A percentile compares a stretch with the other conserved stretches of the same genome.
phyloP scores from a whole-genome alignment of 2,113 vertebrate genomes.

The Myotis yumanensis region DNA sequence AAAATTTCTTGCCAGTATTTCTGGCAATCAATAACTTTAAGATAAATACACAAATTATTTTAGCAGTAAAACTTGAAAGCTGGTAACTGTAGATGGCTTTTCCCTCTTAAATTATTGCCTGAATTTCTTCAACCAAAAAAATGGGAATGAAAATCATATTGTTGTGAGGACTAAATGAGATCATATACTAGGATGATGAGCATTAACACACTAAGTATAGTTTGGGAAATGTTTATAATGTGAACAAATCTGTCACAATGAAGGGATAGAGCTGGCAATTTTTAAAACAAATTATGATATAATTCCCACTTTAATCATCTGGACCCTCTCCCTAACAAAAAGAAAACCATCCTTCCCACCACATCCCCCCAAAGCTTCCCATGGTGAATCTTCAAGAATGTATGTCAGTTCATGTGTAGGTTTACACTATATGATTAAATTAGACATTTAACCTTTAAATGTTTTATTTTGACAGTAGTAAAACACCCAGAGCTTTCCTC shows the following conservation, averaged over 20 bases:
- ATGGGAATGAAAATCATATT: not conserved
- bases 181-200: too few relatives aligned
- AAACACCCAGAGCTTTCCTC: conserved; percentile 1
- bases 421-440: not conserved
- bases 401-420: not conserved
- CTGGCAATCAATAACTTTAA: not conserved
- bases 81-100: not conserved
- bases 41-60: not conserved
- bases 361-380: not conserved
- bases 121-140: not conserved
- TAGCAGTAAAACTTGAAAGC: not conserved
- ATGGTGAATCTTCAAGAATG: not conserved
- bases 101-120: not conserved
- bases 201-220: not conserved
- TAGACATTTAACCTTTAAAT: not conserved
- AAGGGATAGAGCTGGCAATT: not conserved
- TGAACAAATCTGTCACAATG: not conserved
- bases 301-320: not conserved
- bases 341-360: not conserved
- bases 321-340: not conserved
- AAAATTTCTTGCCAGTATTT: not conserved
- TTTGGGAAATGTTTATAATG: not conserved
- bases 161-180: not conserved
- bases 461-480: not conserved
- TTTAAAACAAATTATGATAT: not conserved